Conservation (phyloP, 1,140 invertebrate species). For the Drosophila nebulosa region DNA sequence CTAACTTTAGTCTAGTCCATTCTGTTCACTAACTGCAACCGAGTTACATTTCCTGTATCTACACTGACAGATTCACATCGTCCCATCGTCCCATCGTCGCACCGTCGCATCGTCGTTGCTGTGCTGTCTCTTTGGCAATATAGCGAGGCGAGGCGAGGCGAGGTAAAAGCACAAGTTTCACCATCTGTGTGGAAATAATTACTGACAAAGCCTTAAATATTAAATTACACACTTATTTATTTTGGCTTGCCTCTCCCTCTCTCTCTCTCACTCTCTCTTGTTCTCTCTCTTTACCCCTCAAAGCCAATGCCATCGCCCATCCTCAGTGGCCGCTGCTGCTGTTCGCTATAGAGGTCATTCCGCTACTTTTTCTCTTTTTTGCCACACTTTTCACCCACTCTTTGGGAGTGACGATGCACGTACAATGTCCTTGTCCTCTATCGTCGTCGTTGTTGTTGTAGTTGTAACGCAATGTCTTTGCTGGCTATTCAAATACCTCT, state of each 20-base stretch:
- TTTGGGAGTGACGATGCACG: slow-evolving; percentile 25
- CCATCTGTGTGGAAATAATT: slow-evolving; percentile 66
- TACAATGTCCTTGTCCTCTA: slow-evolving; percentile 40
- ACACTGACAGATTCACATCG: not conserved
- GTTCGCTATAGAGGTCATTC: slow-evolving; percentile 16
- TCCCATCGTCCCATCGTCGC: no score
- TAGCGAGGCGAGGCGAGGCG: no score
- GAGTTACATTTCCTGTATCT: not conserved
- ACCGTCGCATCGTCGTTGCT: not conserved
- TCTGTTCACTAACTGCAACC: not conserved
- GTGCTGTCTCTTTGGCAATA: slow-evolving; percentile 13
- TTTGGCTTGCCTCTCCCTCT: slow-evolving; percentile 34
- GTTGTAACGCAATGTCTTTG: slow-evolving; percentile 52
- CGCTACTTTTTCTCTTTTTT: slow-evolving; percentile 8
- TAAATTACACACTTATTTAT: slow-evolving; percentile 78
- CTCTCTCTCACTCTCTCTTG: not conserved
- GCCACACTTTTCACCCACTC: no score
- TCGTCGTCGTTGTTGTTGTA: not conserved
- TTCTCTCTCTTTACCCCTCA: not conserved
- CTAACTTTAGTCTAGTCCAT: not conserved
- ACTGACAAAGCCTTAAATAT: slow-evolving; percentile 75
- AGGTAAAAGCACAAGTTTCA: slow-evolving; percentile 39
- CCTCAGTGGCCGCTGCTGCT: not conserved
- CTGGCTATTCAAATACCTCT: slow-evolving; percentile 69
- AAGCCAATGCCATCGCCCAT: slow-evolving; percentile 2